Conservation (phyloP, 64 coral and sea anemone species). For the Porites australiensis region DNA sequence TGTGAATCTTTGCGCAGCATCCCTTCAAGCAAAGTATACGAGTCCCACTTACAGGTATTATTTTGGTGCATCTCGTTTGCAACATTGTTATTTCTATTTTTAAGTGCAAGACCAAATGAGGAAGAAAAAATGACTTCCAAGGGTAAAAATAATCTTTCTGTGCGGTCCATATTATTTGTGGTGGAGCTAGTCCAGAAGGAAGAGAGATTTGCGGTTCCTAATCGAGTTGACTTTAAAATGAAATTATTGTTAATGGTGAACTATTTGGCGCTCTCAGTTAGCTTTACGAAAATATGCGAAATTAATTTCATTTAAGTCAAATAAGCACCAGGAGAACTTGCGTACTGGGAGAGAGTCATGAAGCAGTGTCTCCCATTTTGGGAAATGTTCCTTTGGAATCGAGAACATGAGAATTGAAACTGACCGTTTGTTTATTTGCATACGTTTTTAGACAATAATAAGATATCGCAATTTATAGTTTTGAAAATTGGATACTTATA, state of each 20-base stretch:
- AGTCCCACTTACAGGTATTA: too few relatives aligned
- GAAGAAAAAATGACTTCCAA: neutral
- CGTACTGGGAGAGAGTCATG: too few relatives aligned
- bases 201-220: conserved; percentile 10
- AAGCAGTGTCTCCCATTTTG: neutral
- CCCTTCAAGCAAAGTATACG: too few relatives aligned
- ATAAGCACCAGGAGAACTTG: neutral
- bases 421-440: too few relatives aligned
- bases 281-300: neutral
- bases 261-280: conserved; percentile 6
- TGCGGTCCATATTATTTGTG: neutral
- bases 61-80: neutral
- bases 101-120: conserved; percentile 5
- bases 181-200: neutral
- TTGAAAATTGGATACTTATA: too few relatives aligned
- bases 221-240: conserved; percentile 20
- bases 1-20: too few relatives aligned
- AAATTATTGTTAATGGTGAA: conserved; percentile 22
- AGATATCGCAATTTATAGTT: too few relatives aligned
- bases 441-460: too few relatives aligned
- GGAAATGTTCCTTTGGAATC: too few relatives aligned
- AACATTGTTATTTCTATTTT: neutral
- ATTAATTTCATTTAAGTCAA: neutral
- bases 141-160: neutral
- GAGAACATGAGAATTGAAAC: too few relatives aligned